A percentile compares a stretch with the other conserved stretches of the same genome.
Evolutionary conservation across 1,140 invertebrate genomes (phyloP).

Genomic region (Eurosta solidaginis): DNA sequence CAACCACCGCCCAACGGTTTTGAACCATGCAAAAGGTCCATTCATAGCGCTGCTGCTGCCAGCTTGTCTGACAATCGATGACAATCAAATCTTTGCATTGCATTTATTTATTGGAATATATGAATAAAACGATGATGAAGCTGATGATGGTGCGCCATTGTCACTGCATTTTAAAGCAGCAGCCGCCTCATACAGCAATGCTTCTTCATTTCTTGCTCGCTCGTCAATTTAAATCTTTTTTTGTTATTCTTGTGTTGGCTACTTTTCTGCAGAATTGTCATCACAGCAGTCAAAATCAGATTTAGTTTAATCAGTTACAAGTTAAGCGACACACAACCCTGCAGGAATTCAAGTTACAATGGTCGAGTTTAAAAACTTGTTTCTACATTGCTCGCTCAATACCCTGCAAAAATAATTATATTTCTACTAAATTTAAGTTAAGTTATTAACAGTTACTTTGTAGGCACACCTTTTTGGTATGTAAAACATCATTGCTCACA

Average conservation of each 20-base stretch:
- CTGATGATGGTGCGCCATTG: slow-evolving; percentile 10
- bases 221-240: background rate
- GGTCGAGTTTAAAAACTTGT: no score
- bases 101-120: slow-evolving; percentile 58
- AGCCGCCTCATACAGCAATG: background rate
- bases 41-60: background rate
- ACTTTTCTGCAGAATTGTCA: slow-evolving; percentile 55
- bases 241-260: slow-evolving; percentile 30
- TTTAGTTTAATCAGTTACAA: slow-evolving; percentile 58
- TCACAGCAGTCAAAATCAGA: slow-evolving; percentile 53
- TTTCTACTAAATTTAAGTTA: no score
- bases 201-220: background rate
- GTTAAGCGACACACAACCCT: slow-evolving; percentile 39
- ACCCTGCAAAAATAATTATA: no score
- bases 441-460: no score
- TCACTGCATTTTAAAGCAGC: slow-evolving; percentile 25
- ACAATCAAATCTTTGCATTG: slow-evolving; percentile 51
- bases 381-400: no score
- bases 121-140: slow-evolving; percentile 53
- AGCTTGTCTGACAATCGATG: background rate
- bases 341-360: no score
- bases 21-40: background rate
- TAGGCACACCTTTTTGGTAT: no score
- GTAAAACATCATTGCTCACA: no score
- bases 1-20: no score